These are phyloP conservation scores for Achroia grisella DNA, from an alignment of 1,140 invertebrate genomes.

Conservation along the genomic window DNA sequence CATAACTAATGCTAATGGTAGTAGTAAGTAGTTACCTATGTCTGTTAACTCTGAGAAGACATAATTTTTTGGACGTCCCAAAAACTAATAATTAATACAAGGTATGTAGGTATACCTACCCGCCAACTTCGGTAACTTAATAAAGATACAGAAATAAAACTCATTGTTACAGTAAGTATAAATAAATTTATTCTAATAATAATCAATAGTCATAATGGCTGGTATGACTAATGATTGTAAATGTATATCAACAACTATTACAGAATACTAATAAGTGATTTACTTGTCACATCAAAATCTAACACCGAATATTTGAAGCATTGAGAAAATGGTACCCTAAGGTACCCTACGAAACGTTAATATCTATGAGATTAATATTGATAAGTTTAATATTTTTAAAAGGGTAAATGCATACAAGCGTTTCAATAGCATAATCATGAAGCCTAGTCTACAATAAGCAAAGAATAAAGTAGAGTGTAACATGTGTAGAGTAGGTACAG, in stretches of 20 bases:
- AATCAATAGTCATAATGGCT: slow-evolving; percentile 69
- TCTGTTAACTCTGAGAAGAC: too few relatives aligned
- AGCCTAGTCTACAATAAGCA: slow-evolving; percentile 9
- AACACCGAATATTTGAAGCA: slow-evolving; percentile 11
- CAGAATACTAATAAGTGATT: neutral
- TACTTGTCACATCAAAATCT: neutral
- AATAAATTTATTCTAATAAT: slow-evolving; percentile 52
- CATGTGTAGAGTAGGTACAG: slow-evolving; percentile 22
- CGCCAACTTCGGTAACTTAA: too few relatives aligned
- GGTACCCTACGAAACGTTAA: too few relatives aligned
- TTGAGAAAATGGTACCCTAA: too few relatives aligned
- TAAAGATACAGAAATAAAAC: slow-evolving; percentile 44
- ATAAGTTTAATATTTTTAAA: neutral
- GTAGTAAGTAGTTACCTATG: too few relatives aligned
- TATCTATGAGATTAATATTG: neutral
- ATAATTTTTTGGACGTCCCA: too few relatives aligned
- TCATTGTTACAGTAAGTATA: slow-evolving; percentile 35
- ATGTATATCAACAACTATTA: slow-evolving; percentile 23
- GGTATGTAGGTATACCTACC: too few relatives aligned
- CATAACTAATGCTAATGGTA: too few relatives aligned
- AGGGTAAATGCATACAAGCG: neutral
- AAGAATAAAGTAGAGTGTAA: slow-evolving; percentile 7
- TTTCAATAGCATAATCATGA: neutral
- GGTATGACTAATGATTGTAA: slow-evolving; percentile 56
- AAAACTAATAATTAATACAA: too few relatives aligned